Evolutionary conservation across 2,888 invertebrate species (phyloP).

Genomic region (Sycophila texana): DNA sequence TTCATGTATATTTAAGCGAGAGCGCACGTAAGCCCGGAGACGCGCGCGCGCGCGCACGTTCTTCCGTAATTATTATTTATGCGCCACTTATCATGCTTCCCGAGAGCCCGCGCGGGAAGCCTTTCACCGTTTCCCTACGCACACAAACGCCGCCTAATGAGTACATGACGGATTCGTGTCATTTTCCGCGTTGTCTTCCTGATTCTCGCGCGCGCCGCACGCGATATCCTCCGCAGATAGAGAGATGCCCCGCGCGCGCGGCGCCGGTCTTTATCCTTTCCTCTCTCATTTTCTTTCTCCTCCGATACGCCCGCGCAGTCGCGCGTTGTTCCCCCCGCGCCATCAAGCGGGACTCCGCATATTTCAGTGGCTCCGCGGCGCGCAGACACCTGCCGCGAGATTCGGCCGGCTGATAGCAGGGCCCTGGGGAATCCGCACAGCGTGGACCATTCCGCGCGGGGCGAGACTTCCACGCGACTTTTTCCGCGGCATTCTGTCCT

Average conservation of each 20-base stretch:
- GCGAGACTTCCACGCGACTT: too few species aligned
- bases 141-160: slow-evolving; percentile 61
- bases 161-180: slow-evolving; percentile 63
- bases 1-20: slow-evolving; percentile 43
- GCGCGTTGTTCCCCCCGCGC: slow-evolving; percentile 60
- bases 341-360: slow-evolving; percentile 64
- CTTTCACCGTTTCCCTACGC: background rate
- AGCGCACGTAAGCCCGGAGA: slow-evolving; percentile 7
- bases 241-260: slow-evolving; percentile 18
- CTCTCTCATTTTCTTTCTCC: background rate
- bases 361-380: slow-evolving; percentile 47
- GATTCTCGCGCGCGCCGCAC: slow-evolving; percentile 60
- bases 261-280: background rate
- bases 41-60: slow-evolving; percentile 17
- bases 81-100: slow-evolving; percentile 62
- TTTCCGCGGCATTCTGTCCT: too few species aligned
- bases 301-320: slow-evolving; percentile 42
- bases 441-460: too few species aligned
- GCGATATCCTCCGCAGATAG: slow-evolving; percentile 33
- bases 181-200: slow-evolving; percentile 62
- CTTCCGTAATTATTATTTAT: slow-evolving; percentile 67
- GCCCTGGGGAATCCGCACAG: too few species aligned
- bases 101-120: slow-evolving; percentile 17
- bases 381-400: slow-evolving; percentile 21
- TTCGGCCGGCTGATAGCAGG: too few species aligned